phyloP scores from a whole-genome alignment of 1,140 invertebrate genomes.

The Stegodyphus mimosarum region DNA sequence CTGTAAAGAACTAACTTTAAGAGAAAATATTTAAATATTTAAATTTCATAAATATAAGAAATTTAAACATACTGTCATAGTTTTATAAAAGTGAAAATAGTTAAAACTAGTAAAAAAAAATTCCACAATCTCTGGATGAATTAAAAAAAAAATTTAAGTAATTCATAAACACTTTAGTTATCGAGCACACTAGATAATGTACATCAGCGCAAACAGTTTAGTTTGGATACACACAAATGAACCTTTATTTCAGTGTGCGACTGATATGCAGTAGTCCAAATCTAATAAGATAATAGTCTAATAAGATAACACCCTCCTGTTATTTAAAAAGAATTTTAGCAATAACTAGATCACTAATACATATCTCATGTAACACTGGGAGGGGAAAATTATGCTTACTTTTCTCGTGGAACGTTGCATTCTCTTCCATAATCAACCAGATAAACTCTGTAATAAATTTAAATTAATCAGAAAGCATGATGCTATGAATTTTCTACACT shows the following conservation, averaged over 20 bases:
- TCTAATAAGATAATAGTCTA: neutral
- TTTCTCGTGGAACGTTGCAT: constrained; percentile 2
- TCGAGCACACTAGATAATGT: neutral
- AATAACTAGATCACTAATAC: neutral
- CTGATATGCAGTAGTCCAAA: neutral
- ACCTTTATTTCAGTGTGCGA: neutral
- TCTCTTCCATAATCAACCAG: constrained; percentile 41
- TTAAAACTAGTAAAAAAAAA: too few relatives aligned
- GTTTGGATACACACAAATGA: neutral
- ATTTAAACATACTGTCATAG: too few relatives aligned
- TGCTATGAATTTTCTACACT: too few relatives aligned
- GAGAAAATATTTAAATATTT: too few relatives aligned
- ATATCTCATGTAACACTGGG: neutral
- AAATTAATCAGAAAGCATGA: too few relatives aligned
- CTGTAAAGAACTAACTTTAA: too few relatives aligned
- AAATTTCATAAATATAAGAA: too few relatives aligned
- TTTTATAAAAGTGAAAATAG: too few relatives aligned
- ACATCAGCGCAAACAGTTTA: neutral
- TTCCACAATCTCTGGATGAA: too few relatives aligned
- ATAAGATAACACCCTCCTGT: neutral
- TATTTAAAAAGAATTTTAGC: neutral
- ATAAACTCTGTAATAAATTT: constrained; percentile 38
- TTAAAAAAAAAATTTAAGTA: too few relatives aligned
- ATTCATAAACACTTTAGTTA: too few relatives aligned
- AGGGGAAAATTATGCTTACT: neutral